Conservation (phyloP, 2,797 vertebrate species). For the Strix occidentalis region DNA sequence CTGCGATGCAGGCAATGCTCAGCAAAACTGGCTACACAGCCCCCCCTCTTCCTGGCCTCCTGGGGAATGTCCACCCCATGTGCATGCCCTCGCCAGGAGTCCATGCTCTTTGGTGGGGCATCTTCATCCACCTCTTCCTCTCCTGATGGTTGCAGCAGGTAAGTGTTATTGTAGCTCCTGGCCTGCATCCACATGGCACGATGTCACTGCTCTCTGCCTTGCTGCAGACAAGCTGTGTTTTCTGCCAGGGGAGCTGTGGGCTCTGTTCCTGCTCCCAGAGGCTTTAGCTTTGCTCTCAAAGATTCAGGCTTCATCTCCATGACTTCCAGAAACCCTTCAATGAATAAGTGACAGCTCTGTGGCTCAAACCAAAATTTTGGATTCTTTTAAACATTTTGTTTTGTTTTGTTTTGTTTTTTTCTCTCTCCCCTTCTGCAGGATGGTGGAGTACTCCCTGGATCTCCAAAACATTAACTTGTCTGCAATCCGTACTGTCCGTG, state of each 20-base stretch:
- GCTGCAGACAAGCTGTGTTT: neutral
- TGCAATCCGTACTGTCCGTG: conserved; percentile 94
- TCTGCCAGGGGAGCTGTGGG: neutral
- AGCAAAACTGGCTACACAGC: neutral
- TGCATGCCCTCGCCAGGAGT: neutral
- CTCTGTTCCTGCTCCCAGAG: neutral
- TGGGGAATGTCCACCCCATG: accelerated
- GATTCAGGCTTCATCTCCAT: neutral
- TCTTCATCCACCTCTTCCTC: neutral
- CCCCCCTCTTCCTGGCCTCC: accelerated
- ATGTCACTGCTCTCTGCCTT: neutral
- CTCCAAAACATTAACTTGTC: conserved; percentile 96
- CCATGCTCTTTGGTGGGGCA: neutral
- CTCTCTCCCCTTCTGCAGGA: conserved; percentile 76
- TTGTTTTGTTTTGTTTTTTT: neutral
- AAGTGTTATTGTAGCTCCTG: neutral
- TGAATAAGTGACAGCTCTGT: neutral
- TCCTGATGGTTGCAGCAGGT: neutral
- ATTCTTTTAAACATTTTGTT: neutral
- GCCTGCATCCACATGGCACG: accelerated
- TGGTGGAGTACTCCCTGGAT: conserved; percentile 96
- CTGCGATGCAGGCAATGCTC: neutral
- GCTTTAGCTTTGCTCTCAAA: neutral
- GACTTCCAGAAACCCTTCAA: neutral
- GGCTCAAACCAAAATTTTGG: neutral